Base-by-base conservation (phyloP, 2,113 vertebrate genomes). In the Psilopsiagon aurifrons region DNA sequence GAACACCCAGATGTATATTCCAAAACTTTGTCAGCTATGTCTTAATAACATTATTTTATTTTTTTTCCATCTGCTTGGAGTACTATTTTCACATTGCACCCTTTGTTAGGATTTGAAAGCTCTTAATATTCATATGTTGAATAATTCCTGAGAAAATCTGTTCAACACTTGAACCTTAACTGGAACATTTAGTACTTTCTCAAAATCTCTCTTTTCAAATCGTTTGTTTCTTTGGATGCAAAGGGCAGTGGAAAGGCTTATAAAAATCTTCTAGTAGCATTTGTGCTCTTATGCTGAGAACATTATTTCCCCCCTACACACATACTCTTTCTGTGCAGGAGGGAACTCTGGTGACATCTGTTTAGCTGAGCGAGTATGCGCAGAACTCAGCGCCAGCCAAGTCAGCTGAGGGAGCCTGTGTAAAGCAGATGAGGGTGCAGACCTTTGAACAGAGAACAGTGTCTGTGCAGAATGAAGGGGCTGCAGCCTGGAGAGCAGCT, bases 111-210 rank as follows among this genome's bases (percentile, higher is more conserved):
- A 90, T 77, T 94, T 95, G 92, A 88, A 94, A 97, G 95, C 96
- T 96, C 94, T 96, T 97, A 97, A 97, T 97, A 97, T 97, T 96
- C 94, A 86, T 96, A 85, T 93, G 95, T 89, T 96, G 96, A 96
- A 94, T 95, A 97, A 96, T 97, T 95, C 90, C 90, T 95, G 94
- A 97, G 95, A 94, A 97, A 97, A 97, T 97, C 94, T 97, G 95
- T 97, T 97, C 94, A 93, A 76, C 93, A 86, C 94, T 96, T 95
- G 90, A 96, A 96, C 95, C 92, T 87, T 94, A 69, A 93, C 94
- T 95, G 93, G 95, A 97, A 97, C 96, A 96, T 96, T 93, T 74
- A 88, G 96, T 97, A 95, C 94, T 97, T 96, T 83, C 92, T 94
- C 22, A 5, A 93, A 95, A 93, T 95, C 85, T 96, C 94, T 94